A percentile compares a stretch with the other conserved stretches of the same genome.
Evolutionary conservation across 2,797 vertebrate genomes (phyloP).

Genomic region (Parauchenoglanis ngamensis): DNA sequence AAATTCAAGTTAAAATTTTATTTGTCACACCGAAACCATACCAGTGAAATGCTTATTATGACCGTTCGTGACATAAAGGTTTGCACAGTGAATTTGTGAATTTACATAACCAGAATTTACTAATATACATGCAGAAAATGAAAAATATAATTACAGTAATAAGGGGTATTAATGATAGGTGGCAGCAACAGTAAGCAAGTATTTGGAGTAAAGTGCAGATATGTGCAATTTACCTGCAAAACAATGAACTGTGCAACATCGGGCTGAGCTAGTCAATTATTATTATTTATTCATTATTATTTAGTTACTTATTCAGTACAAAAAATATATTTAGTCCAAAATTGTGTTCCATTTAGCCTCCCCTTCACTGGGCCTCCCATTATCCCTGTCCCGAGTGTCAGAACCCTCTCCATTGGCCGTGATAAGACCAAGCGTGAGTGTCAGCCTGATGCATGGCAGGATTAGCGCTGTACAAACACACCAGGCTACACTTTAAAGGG

Average conservation of each 20-base stretch:
- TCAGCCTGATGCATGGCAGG: slow-evolving; percentile 56
- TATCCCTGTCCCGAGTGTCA: slow-evolving; percentile 29
- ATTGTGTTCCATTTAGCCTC: not conserved
- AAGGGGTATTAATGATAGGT: not conserved
- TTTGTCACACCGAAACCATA: not conserved
- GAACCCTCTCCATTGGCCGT: slow-evolving; percentile 29
- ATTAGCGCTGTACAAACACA: slow-evolving; percentile 59
- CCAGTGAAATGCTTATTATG: not conserved
- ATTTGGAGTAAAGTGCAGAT: not conserved
- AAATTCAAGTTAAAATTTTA: not conserved
- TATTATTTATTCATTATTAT: not conserved
- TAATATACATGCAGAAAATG: not conserved
- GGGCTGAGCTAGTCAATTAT: not conserved
- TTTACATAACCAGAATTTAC: too few species aligned
- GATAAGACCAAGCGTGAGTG: slow-evolving; percentile 41
- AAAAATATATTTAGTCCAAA: not conserved
- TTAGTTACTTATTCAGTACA: not conserved
- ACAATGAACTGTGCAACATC: not conserved
- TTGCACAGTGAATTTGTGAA: not conserved
- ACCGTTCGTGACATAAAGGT: not conserved
- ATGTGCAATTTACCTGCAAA: not conserved
- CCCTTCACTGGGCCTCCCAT: slow-evolving; percentile 29
- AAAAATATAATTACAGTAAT: not conserved
- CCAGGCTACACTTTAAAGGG: slow-evolving; percentile 49
- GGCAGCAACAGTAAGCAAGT: not conserved